Evolutionary conservation across 2,113 vertebrate genomes (phyloP).

Genomic region (Gorsachius goisagi): DNA sequence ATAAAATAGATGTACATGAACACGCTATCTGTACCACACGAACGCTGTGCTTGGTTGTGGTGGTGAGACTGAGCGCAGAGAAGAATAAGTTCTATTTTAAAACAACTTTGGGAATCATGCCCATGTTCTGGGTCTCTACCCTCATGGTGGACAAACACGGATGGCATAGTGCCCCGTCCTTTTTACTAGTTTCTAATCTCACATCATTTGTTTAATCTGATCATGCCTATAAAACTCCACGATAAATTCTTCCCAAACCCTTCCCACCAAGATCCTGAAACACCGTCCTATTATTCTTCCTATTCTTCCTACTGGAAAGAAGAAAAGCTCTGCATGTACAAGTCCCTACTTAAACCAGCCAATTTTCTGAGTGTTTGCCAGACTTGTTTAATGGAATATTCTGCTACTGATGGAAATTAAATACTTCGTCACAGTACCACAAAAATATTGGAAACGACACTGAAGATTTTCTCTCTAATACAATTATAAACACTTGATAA

Average conservation of each 20-base stretch:
- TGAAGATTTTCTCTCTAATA: background rate
- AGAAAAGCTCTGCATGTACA: background rate
- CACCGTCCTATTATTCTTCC: background rate
- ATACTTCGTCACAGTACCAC: background rate
- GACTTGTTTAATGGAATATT: background rate
- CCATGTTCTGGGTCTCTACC: accelerated
- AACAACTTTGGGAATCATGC: background rate
- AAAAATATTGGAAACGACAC: background rate
- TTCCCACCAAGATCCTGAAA: background rate
- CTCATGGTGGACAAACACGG: accelerated
- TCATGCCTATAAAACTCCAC: background rate
- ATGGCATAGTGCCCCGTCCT: background rate
- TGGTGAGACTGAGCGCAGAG: background rate
- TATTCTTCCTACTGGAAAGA: background rate
- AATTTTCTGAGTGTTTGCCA: background rate
- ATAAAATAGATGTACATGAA: background rate
- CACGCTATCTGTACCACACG: accelerated
- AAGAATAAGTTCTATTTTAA: accelerated
- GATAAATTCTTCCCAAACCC: background rate
- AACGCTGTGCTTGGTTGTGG: background rate
- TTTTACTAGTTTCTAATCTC: background rate
- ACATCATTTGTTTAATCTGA: background rate
- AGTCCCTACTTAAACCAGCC: background rate
- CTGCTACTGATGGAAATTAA: background rate
- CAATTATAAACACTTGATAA: background rate